Evolutionary conservation across 2,888 invertebrate species (phyloP).

Genomic region (Anorthoa munda): DNA sequence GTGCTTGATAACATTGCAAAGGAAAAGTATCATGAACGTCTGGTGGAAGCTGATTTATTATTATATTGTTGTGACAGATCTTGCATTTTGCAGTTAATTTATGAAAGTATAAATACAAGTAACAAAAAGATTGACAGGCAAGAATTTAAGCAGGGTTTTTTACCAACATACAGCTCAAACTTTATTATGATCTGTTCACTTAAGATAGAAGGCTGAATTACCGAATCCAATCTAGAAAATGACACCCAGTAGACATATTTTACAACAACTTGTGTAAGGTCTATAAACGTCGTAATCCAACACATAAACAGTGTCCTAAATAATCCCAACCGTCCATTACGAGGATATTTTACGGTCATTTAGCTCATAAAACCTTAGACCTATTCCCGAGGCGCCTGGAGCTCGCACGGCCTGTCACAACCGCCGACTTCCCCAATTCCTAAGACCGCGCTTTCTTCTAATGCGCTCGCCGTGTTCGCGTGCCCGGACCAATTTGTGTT

Average conservation of each 20-base stretch:
- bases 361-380: constrained; percentile 56
- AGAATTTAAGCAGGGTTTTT: neutral
- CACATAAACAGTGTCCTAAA: constrained; percentile 58
- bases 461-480: constrained; percentile 80
- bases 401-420: constrained; percentile 53
- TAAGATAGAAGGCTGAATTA: constrained; percentile 20
- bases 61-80: neutral
- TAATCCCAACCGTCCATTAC: constrained; percentile 38
- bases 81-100: neutral
- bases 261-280: constrained; percentile 44
- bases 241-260: constrained; percentile 43
- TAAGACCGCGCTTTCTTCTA: constrained; percentile 72
- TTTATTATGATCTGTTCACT: neutral
- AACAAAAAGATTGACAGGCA: neutral
- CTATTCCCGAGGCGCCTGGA: constrained; percentile 35
- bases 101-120: neutral
- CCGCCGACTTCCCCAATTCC: constrained; percentile 59
- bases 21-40: too few species aligned
- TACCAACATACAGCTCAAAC: neutral
- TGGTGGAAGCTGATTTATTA: neutral
- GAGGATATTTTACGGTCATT: constrained; percentile 48
- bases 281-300: constrained; percentile 52
- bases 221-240: constrained; percentile 49
- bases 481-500: constrained; percentile 86
- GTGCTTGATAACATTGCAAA: neutral